These are phyloP conservation scores for Crypturellus tataupa DNA, from an alignment of 2,797 vertebrate species.

Conservation along the genomic window DNA sequence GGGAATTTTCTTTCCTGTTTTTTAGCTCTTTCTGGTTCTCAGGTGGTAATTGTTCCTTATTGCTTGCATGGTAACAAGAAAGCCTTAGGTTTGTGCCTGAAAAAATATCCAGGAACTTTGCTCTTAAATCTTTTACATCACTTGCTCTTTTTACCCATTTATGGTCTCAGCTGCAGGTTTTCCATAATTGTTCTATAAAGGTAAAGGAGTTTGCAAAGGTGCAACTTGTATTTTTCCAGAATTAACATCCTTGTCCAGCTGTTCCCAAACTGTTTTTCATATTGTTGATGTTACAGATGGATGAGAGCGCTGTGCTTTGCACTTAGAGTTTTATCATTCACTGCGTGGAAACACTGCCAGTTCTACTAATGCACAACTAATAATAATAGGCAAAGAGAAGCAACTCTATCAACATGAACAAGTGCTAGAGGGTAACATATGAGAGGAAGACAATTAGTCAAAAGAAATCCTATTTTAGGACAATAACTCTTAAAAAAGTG, in stretches of 20 bases:
- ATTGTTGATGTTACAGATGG: fast-evolving
- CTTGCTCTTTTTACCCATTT: neutral
- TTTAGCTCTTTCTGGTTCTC: neutral
- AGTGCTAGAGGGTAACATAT: neutral
- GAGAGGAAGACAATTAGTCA: neutral
- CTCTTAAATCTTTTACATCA: neutral
- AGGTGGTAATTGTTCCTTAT: neutral
- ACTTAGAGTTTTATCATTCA: neutral
- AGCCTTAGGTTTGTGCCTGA: neutral
- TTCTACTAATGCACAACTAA: neutral
- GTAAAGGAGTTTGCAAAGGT: neutral
- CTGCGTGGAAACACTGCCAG: neutral
- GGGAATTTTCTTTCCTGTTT: neutral
- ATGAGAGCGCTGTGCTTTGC: neutral
- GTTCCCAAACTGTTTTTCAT: neutral
- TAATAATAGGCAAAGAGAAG: neutral
- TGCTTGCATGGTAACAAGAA: neutral
- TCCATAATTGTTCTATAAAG: neutral
- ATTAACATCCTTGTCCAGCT: neutral
- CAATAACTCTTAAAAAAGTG: neutral
- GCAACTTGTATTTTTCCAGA: neutral
- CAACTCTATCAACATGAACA: neutral
- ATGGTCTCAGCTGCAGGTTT: neutral
- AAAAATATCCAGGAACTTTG: neutral
- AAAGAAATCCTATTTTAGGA: neutral